Percentiles rank a stretch among this genome's conserved stretches.
Evolutionary conservation across 2,797 vertebrate species (phyloP).

Genomic region (Mastacembelus armatus): DNA sequence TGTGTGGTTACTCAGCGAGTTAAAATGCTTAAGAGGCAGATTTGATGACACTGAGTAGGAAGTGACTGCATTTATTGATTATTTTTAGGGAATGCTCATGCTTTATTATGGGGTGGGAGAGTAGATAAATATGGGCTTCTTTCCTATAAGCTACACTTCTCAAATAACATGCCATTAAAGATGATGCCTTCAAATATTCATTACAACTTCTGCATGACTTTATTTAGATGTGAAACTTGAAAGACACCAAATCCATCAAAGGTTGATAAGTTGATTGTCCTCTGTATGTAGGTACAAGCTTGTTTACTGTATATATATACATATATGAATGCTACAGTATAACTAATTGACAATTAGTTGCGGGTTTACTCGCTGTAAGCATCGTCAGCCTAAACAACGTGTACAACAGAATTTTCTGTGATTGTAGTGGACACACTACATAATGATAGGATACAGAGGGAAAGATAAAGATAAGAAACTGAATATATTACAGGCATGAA

Average conservation of each 20-base stretch:
- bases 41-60: slow-evolving; percentile 64
- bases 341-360: no score
- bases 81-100: slow-evolving; percentile 49
- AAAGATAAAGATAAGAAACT: no score
- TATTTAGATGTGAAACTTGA: slow-evolving; percentile 29
- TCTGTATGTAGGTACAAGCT: background rate
- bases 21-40: slow-evolving; percentile 61
- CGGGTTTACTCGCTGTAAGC: no score
- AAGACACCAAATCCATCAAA: slow-evolving; percentile 1
- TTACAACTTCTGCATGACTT: slow-evolving; percentile 25
- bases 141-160: background rate
- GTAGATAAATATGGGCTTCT: slow-evolving; percentile 29
- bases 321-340: background rate
- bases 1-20: slow-evolving; percentile 24
- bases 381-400: no score
- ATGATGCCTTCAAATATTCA: slow-evolving; percentile 47
- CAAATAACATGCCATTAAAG: slow-evolving; percentile 31
- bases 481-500: no score
- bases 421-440: no score
- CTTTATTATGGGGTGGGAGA: slow-evolving; percentile 30
- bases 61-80: slow-evolving; percentile 53
- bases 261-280: no score
- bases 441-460: no score
- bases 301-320: background rate
- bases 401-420: no score